Evolutionary conservation across 1,140 invertebrate genomes (phyloP).

Genomic region (Panagrolaimus sp.): DNA sequence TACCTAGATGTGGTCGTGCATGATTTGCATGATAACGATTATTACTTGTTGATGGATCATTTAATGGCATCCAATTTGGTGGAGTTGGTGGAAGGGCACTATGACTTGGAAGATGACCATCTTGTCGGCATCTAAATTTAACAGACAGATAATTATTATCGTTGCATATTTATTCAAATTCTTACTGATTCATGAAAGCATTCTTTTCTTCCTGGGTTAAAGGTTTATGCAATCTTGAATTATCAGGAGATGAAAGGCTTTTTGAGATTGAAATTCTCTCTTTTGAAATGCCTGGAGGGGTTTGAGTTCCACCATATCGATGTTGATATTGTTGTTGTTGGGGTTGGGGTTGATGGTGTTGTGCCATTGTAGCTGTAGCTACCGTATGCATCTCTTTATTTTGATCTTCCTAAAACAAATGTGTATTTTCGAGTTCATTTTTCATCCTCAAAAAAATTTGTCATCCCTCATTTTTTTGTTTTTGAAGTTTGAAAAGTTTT

Average conservation of each 20-base stretch:
- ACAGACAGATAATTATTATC: no score
- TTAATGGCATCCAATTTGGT: neutral
- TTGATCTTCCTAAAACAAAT: neutral
- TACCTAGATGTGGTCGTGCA: neutral
- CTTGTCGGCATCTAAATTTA: neutral
- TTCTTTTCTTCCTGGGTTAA: neutral
- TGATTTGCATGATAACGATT: neutral
- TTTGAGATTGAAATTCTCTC: neutral
- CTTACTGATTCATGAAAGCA: neutral
- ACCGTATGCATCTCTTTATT: neutral
- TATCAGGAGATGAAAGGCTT: conserved; percentile 12
- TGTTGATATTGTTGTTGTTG: neutral
- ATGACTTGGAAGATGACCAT: no score
- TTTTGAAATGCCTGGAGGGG: no score
- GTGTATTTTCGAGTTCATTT: neutral
- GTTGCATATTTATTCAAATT: neutral
- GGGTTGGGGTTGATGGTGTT: neutral
- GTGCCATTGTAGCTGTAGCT: neutral
- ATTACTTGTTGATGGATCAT: neutral
- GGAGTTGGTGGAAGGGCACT: neutral
- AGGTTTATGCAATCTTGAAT: neutral
- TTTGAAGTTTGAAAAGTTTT: no score
- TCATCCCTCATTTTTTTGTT: neutral
- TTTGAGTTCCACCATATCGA: neutral
- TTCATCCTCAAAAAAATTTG: neutral